Evolutionary conservation across 2,797 vertebrate genomes (phyloP), one percentile per base, ranked within the genome.

Genomic region (Lagodon rhomboides): DNA sequence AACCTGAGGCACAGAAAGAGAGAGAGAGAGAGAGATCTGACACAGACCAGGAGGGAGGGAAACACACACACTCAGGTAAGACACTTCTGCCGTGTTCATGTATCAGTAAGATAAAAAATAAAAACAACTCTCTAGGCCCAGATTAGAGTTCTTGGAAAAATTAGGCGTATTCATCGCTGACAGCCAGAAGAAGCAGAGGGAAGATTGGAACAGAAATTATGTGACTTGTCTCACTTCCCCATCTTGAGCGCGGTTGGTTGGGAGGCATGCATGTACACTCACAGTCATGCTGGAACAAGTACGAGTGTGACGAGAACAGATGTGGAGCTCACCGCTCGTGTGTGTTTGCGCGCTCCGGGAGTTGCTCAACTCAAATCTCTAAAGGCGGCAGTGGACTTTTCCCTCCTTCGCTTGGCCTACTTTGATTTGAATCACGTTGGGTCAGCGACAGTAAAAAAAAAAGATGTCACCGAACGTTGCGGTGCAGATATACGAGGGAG

Each of bases 21-120:
- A 34, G 49, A 73, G 62, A 74, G 49, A 73, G 62, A 74, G 50
- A 83, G 63, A 85, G 20, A 74, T 71, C 87, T 91, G 80, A 86
- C 85, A 79, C 75, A 89, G 62, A 87, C 69, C 71, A 92, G 91
- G 93, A 91, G 92, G 92, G 88, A 92, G 91, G 90, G 82, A 61
- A 80, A 87, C 82, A 90, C 73, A 64, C 85, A 88, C 82, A 89
- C 80, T 63, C 94, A 95, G 95, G 95, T 96, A 94, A 95, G 94
- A 82, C 20, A 47, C 55, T 56, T 73, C 61, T 79, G 44, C 53
- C 4, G 22, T 34, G 27, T 68, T 79, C 68, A 69, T 55, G 59
- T 79, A 56, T 30, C 22, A 50, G 51, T 63, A 3, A 20, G 67
- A 38, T 17, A 46, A 17, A 75, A 5, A 44, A 68, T 38, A 54